Evolutionary conservation across 2,113 vertebrate genomes (phyloP).

Genomic region (Dissostichus mawsoni): DNA sequence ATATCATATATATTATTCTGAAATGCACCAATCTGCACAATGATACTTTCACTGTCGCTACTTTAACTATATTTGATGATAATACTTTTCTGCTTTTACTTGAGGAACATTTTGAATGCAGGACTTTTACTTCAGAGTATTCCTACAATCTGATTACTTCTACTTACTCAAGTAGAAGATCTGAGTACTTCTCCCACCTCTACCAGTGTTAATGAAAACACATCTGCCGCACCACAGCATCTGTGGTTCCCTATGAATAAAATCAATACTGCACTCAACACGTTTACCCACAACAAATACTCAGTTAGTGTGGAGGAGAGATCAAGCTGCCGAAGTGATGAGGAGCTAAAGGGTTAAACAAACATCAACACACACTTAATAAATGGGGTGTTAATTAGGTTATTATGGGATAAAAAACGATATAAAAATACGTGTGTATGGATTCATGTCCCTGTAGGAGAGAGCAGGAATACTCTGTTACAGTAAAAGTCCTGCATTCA

Average conservation of each 20-base stretch:
- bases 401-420: not conserved
- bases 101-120: too few relatives aligned
- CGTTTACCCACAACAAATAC: slow-evolving; percentile 44
- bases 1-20: too few relatives aligned
- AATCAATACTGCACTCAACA: slow-evolving; percentile 63
- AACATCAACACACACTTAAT: not conserved
- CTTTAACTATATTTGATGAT: too few relatives aligned
- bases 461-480: not conserved
- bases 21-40: too few relatives aligned
- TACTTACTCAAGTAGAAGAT: too few relatives aligned
- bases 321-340: not conserved
- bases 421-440: not conserved
- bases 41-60: too few relatives aligned
- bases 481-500: too few relatives aligned
- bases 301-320: not conserved
- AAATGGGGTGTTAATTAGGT: not conserved
- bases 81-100: too few relatives aligned
- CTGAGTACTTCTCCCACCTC: too few relatives aligned
- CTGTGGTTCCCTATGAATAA: slow-evolving; percentile 53
- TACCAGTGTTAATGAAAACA: slow-evolving; percentile 85
- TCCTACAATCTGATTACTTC: too few relatives aligned
- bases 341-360: slow-evolving; percentile 19
- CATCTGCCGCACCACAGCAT: slow-evolving; percentile 74
- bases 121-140: too few relatives aligned
- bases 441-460: not conserved